Evolutionary conservation across 2,797 vertebrate genomes (phyloP).

Genomic region (Cyclura pinguis): DNA sequence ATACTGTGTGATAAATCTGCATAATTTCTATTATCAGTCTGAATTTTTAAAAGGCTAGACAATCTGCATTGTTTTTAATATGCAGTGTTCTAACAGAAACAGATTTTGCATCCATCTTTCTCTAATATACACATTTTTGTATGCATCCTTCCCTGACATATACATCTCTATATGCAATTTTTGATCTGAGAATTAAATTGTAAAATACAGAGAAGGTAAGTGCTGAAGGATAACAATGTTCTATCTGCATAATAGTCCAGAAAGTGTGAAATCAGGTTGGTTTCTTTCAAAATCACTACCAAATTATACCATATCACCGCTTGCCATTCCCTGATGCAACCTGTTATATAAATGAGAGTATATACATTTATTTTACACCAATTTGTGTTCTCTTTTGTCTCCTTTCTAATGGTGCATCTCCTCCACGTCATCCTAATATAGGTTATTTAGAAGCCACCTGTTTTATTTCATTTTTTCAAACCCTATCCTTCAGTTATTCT

Average conservation of each 20-base stretch:
- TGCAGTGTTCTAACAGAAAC: no score
- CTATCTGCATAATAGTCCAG: not conserved
- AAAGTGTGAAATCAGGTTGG: not conserved
- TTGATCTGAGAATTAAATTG: not conserved
- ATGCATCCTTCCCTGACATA: not conserved
- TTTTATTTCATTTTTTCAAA: not conserved
- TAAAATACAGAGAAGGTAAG: not conserved
- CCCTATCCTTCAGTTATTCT: not conserved
- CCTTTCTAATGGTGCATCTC: no score
- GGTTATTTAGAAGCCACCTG: not conserved
- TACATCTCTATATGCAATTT: not conserved
- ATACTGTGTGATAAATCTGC: no score
- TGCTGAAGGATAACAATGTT: not conserved
- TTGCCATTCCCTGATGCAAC: not conserved
- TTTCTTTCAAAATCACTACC: not conserved
- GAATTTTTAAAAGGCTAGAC: no score
- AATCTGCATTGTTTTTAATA: no score
- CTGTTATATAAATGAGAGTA: not conserved
- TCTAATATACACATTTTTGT: not conserved
- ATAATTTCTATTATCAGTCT: no score
- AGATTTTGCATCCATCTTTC: no score
- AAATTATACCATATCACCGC: not conserved
- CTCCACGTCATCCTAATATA: no score
- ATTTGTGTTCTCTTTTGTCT: no score
- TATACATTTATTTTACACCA: not conserved